phyloP scores from a whole-genome alignment of 1,140 invertebrate genomes.

The Andrena cerasifolii region DNA sequence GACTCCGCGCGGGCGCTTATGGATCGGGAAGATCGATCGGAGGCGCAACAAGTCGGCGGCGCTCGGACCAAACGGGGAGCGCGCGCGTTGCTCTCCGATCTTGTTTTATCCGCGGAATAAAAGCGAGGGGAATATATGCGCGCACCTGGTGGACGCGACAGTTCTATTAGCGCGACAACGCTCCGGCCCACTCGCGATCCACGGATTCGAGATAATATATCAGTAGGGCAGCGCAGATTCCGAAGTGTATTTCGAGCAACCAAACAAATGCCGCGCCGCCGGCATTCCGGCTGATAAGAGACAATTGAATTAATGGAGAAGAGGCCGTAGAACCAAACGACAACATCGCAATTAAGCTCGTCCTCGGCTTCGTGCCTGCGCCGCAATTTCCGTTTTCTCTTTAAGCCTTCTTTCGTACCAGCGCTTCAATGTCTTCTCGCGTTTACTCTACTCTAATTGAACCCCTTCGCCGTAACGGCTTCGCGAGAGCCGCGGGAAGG shows the following conservation, averaged over 20 bases:
- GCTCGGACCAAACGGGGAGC: background rate
- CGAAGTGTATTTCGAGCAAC: slow-evolving; percentile 45
- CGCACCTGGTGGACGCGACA: too few species aligned
- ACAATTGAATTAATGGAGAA: slow-evolving; percentile 74
- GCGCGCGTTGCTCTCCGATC: too few species aligned
- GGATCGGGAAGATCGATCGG: too few species aligned
- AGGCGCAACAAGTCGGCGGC: background rate
- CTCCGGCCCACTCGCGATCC: background rate
- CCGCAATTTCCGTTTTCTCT: slow-evolving; percentile 52
- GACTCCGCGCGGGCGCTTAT: too few species aligned
- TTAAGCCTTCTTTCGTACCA: background rate
- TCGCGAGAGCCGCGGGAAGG: background rate
- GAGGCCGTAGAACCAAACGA: slow-evolving; percentile 68
- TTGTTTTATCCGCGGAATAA: too few species aligned
- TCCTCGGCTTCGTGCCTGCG: slow-evolving; percentile 39
- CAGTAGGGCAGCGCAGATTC: slow-evolving; percentile 14
- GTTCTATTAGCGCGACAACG: too few species aligned
- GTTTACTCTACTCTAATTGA: background rate
- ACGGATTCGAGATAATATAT: background rate
- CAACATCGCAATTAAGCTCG: slow-evolving; percentile 66
- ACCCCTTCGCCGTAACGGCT: too few species aligned
- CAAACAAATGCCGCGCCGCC: slow-evolving; percentile 54
- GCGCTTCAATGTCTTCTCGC: background rate
- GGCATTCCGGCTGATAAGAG: slow-evolving; percentile 66
- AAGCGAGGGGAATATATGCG: too few species aligned